A percentile compares a stretch with the other conserved stretches of the same genome.
phyloP scores from a whole-genome alignment of 2,888 invertebrate genomes.

The Choreutis nemorana region DNA sequence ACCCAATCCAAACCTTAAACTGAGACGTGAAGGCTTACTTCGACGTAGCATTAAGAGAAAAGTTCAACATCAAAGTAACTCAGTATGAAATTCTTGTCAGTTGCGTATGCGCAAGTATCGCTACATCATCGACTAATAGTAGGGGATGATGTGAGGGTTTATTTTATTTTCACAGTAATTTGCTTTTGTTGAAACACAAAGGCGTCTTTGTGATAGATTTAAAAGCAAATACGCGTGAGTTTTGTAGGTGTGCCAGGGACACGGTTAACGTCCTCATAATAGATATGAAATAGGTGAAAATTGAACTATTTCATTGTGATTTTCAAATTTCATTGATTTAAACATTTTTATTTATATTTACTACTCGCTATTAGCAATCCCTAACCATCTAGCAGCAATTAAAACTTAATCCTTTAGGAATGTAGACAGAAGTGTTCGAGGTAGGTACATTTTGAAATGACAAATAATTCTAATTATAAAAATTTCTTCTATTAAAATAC shows the following conservation, averaged over 20 bases:
- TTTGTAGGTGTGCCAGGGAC: conserved; percentile 38
- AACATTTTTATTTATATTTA: no score
- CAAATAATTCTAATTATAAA: no score
- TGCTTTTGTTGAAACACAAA: conserved; percentile 53
- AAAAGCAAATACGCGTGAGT: conserved; percentile 53
- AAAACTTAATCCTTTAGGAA: no score
- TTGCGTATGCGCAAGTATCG: conserved; percentile 56
- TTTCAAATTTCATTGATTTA: no score
- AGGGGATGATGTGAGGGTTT: conserved; percentile 57
- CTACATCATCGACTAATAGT: conserved; percentile 63
- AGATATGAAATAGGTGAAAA: conserved; percentile 9
- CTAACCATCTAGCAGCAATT: no score
- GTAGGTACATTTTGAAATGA: no score
- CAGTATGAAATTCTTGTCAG: conserved; percentile 33
- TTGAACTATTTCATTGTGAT: no score
- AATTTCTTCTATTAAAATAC: no score
- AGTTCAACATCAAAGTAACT: conserved; percentile 24
- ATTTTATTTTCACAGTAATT: conserved; percentile 64
- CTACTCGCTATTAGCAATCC: no score
- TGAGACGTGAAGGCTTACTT: background rate
- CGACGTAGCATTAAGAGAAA: conserved; percentile 10
- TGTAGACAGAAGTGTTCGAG: no score
- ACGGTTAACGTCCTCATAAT: conserved; percentile 46
- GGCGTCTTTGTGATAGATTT: conserved; percentile 53
- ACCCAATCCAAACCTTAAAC: conserved; percentile 16